Evolutionary conservation across 2,888 invertebrate genomes (phyloP).

Genomic region (Electrophaes corylata): DNA sequence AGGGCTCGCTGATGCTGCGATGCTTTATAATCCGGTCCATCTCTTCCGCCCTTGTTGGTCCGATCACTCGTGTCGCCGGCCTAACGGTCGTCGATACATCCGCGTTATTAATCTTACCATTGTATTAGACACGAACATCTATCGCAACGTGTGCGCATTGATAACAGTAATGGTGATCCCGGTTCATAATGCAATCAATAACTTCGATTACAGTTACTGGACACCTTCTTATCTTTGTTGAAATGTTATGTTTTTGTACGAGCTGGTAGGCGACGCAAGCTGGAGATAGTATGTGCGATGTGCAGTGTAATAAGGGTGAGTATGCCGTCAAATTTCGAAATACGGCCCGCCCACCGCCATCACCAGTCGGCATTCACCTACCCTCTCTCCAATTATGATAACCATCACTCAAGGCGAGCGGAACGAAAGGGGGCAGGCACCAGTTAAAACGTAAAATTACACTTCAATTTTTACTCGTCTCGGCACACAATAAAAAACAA

Average conservation of each 20-base stretch:
- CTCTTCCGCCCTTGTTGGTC: constrained; percentile 82
- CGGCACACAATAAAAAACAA: constrained; percentile 82
- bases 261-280: background rate
- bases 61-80: constrained; percentile 75
- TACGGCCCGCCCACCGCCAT: constrained; percentile 70
- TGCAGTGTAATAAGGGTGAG: constrained; percentile 35
- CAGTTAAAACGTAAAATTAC: constrained; percentile 83
- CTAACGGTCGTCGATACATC: constrained; percentile 75
- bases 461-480: constrained; percentile 80
- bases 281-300: background rate
- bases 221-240: constrained; percentile 59
- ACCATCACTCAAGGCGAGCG: constrained; percentile 83
- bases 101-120: constrained; percentile 81
- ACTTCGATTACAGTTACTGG: constrained; percentile 68
- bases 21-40: constrained; percentile 81
- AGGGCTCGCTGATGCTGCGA: constrained; percentile 75
- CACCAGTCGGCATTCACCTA: constrained; percentile 72
- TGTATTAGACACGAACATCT: constrained; percentile 75
- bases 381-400: constrained; percentile 83
- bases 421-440: constrained; percentile 84
- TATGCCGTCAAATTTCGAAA: constrained; percentile 51
- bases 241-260: constrained; percentile 36
- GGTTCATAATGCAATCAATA: constrained; percentile 71
- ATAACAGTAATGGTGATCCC: constrained; percentile 75
- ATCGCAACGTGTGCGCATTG: constrained; percentile 76